Percentiles rank a stretch among this genome's conserved stretches.
These are phyloP conservation scores for Himalopsyche japonica DNA, from an alignment of 2,888 invertebrate genomes.

Conservation along the genomic window DNA sequence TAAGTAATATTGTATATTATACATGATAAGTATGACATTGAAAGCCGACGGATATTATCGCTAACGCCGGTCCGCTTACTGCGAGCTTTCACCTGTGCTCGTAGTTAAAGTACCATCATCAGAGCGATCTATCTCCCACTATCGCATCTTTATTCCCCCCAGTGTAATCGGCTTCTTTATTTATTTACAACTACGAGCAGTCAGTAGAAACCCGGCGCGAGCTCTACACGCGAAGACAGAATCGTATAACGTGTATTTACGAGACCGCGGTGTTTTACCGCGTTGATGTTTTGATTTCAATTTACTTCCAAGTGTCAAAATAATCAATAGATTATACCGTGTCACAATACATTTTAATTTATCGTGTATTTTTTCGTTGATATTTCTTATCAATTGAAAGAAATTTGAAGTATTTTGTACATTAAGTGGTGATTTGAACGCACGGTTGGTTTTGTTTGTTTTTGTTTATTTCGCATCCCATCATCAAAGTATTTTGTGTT, in stretches of 20 bases:
- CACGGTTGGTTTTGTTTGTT: not conserved
- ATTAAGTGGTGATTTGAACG: not conserved
- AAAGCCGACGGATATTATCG: not conserved
- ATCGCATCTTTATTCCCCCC: not conserved
- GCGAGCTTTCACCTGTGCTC: conserved; percentile 19
- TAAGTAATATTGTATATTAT: too few relatives aligned
- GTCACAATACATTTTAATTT: too few relatives aligned
- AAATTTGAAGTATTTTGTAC: not conserved
- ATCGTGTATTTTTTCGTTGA: too few relatives aligned
- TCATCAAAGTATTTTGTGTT: not conserved
- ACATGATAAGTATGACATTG: not conserved
- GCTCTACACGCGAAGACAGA: not conserved
- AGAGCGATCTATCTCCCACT: conserved; percentile 17
- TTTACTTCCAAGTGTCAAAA: not conserved
- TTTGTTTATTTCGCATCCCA: not conserved
- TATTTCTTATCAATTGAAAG: too few relatives aligned
- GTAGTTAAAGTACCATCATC: not conserved
- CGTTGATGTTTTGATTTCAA: not conserved
- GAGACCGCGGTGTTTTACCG: not conserved
- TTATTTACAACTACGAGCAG: not conserved
- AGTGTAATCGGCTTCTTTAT: not conserved
- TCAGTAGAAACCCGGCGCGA: not conserved
- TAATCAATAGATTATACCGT: not conserved
- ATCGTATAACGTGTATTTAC: not conserved
- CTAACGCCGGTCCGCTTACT: not conserved